Percentiles rank a stretch among this genome's conserved stretches.
Conservation (phyloP, 2,888 invertebrate genomes). For the Gari tellinella region DNA sequence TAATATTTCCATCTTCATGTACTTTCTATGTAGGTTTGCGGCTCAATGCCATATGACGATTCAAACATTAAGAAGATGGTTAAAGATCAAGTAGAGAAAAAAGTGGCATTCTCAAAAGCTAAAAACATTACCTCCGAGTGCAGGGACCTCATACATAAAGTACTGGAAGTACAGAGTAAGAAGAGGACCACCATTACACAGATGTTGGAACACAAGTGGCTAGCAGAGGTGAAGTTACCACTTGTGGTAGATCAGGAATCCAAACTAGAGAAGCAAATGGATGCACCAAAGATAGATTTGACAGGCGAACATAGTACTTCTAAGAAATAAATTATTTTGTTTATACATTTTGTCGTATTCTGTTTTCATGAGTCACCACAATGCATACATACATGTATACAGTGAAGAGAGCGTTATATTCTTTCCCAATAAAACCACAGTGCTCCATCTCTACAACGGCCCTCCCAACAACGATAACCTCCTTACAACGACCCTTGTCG, state of each 20-base stretch:
- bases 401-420: too few relatives aligned
- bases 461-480: too few relatives aligned
- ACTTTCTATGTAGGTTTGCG: slow-evolving; percentile 87
- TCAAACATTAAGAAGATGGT: slow-evolving; percentile 91
- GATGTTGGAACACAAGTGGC: slow-evolving; percentile 73
- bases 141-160: slow-evolving; percentile 91
- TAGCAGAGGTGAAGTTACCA: slow-evolving; percentile 17
- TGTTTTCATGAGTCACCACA: too few relatives aligned
- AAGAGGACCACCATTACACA: slow-evolving; percentile 70
- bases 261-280: slow-evolving; percentile 24
- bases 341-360: too few relatives aligned
- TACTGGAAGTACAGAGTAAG: slow-evolving; percentile 94
- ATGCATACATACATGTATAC: too few relatives aligned
- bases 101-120: slow-evolving; percentile 83
- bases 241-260: background rate
- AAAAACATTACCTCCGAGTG: slow-evolving; percentile 84
- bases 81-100: slow-evolving; percentile 88
- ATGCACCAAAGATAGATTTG: slow-evolving; percentile 18
- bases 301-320: background rate
- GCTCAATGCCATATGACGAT: slow-evolving; percentile 93
- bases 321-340: too few relatives aligned
- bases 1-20: background rate
- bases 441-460: too few relatives aligned
- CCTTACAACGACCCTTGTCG: too few relatives aligned
- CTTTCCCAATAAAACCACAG: too few relatives aligned